Base-by-base conservation (phyloP, 2,113 vertebrate genomes). In the Cyanistes caeruleus region DNA sequence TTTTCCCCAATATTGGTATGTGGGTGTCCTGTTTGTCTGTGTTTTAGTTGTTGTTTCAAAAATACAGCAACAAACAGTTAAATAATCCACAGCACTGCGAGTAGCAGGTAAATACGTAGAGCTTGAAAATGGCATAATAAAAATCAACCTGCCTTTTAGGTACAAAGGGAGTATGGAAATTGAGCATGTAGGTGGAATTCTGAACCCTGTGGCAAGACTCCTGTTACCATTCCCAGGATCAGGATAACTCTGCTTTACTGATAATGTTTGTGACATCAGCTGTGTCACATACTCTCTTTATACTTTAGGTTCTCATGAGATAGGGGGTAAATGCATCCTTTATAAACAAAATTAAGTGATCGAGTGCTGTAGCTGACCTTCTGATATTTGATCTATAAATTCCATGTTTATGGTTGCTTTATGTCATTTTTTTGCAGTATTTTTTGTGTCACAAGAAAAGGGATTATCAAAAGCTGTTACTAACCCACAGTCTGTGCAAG, bases 1-100 rank as follows among this genome's bases (percentile, higher is more conserved):
- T 98, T 92, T 98, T 99, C 83, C 99, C 99, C 5, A 98, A 98
- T 90, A 98, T 99, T 60, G 99, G 99, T 99, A 98, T 74, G 98
- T 96, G 70, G 56, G 28, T 53, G 56, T 59, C 55, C 15, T 74
- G 1, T 65, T 59, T 68, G 28, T 62, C 9, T 25, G 33, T 28
- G 13, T 77, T 59, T 35, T 60, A 18, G 16, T 67, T 60, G 41
- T 9, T 23, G 56, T 25, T 55, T 27, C 18, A 9, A 44, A 70
- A 67, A 51, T 33, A 19, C 24, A 62, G 3, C 22, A 64, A 9
- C 22, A 78, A 83, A 15, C 25, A 62, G 25, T 33, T 80, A 59
- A 80, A 35, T 73, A 65, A 18, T 48, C 11, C 1, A 1, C 48
- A 48, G 31, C 24, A 17, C 21, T 56, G 28, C 22, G 20, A 67